Evolutionary conservation across 2,888 invertebrate genomes (phyloP), one percentile per base, ranked within the genome.

Genomic region (Cecidostiba fungosa): DNA sequence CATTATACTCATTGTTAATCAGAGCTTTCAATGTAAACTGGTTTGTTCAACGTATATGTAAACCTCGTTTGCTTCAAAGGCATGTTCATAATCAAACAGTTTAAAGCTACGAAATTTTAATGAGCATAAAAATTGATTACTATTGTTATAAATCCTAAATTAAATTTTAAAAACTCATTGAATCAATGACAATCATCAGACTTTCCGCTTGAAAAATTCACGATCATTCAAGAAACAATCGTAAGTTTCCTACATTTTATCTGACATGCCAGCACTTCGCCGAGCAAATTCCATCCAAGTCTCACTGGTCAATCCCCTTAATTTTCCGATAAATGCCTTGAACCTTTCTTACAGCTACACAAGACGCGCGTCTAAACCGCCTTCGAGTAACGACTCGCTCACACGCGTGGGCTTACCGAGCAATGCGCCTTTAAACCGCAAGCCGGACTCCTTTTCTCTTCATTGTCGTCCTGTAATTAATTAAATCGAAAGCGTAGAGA

Each of bases 401-500:
- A 50, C 26, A 29, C 43, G 4, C 50, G 6, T 8, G 43, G 39
- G 14, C 19, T 32, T 39, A 32, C 36, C 39, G 43, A 26, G 26
- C 43, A 47, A 39, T 26, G 32, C 70, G 3, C 32, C 70, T 70
- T 70, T 36, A 70, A 70, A n/a, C 36, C 36, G 70, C 70, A 29
- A 59, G 8, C 36, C 19, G 36, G 29, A 59, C 70, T 59, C 32
- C 10, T 70, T 36, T 43, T 23, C 72, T 39, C 72, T 12, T 32
- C 43, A 72, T 72, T 72, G 72, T 10, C 59, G 72, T 10, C 29
- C 47, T 59, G 47, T 73, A 82, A 85, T 85, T 79, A 85, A 85
- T 82, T 82, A 79, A 78, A 70, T 85, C 47, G 36, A 29, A 54
- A 36, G 26, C 70, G 62, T 43, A 19, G 62, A 10, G 62, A 10